Conservation (phyloP, 2,113 vertebrate species). For the Nipponia nippon region DNA sequence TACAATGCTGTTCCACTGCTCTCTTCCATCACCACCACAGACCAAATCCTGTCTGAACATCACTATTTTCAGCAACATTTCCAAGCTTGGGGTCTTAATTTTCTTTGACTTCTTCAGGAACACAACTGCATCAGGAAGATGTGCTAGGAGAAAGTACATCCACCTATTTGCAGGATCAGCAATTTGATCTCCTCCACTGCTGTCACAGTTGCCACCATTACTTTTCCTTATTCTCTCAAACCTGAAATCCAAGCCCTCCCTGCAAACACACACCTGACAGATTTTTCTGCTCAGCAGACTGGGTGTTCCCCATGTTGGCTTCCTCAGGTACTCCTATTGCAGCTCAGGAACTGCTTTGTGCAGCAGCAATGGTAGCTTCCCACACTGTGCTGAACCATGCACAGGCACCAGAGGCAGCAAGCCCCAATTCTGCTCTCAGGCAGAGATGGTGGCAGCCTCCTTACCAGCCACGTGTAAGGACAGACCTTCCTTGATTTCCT, state of each 20-base stretch:
- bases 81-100: background rate
- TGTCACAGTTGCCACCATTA: background rate
- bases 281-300: background rate
- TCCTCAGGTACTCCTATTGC: background rate
- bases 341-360: background rate
- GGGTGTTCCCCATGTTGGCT: background rate
- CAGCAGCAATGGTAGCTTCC: background rate
- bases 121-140: background rate
- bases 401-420: background rate
- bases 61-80: background rate
- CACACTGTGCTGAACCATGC: fast-evolving
- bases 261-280: background rate
- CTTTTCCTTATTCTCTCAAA: background rate
- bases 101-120: background rate
- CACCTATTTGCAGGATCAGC: background rate
- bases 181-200: background rate
- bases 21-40: background rate
- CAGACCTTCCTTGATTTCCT: background rate
- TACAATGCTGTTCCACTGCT: background rate
- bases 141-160: background rate
- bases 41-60: background rate
- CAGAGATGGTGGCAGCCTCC: background rate
- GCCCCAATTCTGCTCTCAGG: background rate
- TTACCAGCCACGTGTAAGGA: background rate
- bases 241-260: background rate